Evolutionary conservation across 2,888 invertebrate species (phyloP).

Genomic region (Watsonalla binaria): DNA sequence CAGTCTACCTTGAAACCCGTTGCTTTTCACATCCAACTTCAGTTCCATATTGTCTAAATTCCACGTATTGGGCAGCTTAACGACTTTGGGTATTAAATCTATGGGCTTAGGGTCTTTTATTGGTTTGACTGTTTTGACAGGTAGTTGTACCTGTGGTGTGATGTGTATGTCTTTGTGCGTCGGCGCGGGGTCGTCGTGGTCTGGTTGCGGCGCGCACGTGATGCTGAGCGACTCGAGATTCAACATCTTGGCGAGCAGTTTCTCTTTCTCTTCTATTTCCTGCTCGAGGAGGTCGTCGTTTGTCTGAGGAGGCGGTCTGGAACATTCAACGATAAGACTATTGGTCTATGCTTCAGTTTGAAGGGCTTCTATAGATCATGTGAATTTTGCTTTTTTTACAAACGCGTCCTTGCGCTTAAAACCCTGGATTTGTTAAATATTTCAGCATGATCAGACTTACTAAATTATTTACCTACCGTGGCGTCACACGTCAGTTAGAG

Average conservation of each 20-base stretch:
- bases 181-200: conserved; percentile 4
- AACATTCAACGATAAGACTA: conserved; percentile 18
- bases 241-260: conserved; percentile 82
- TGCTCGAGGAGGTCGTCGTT: conserved; percentile 82
- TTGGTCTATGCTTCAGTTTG: too few species aligned
- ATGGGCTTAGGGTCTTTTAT: conserved; percentile 21
- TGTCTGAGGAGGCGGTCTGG: conserved; percentile 72
- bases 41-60: conserved; percentile 74
- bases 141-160: conserved; percentile 6
- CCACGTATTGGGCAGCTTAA: conserved; percentile 79
- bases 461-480: too few species aligned
- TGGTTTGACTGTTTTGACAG: conserved; percentile 11
- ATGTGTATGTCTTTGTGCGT: neutral
- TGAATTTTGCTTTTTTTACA: too few species aligned
- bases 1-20: conserved; percentile 41
- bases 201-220: conserved; percentile 9
- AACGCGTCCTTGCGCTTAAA: too few species aligned
- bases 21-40: conserved; percentile 48
- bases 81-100: conserved; percentile 67
- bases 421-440: too few species aligned
- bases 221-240: conserved; percentile 78
- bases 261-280: conserved; percentile 87
- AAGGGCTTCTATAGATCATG: too few species aligned
- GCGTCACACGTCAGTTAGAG: too few species aligned
- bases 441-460: too few species aligned